Conservation (phyloP, 2,888 invertebrate species). For the Esperia sulphurella region DNA sequence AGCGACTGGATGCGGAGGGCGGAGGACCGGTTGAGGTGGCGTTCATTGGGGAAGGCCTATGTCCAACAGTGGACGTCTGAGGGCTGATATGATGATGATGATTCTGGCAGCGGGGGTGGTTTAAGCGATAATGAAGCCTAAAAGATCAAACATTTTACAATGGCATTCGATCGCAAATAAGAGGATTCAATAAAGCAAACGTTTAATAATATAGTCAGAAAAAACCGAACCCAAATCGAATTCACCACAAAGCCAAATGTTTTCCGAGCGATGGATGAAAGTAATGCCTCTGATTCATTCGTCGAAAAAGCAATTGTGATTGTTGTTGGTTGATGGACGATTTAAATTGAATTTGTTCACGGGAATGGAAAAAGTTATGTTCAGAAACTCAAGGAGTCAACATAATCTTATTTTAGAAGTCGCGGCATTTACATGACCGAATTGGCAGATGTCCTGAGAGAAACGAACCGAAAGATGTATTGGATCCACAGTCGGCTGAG, state of each 20-base stretch:
- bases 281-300: neutral
- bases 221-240: neutral
- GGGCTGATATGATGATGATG: too few relatives aligned
- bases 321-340: neutral
- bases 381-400: neutral
- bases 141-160: too few relatives aligned
- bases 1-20: too few relatives aligned
- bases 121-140: too few relatives aligned
- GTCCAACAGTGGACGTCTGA: too few relatives aligned
- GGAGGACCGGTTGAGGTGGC: too few relatives aligned
- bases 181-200: neutral
- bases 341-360: neutral
- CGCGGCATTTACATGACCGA: neutral
- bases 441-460: neutral
- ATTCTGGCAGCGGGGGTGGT: too few relatives aligned
- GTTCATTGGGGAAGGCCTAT: too few relatives aligned
- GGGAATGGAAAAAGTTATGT: neutral
- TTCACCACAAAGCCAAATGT: neutral
- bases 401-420: neutral
- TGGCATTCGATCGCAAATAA: too few relatives aligned
- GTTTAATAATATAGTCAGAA: neutral
- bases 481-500: slow-evolving; percentile 1
- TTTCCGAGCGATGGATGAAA: neutral
- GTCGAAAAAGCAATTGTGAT: neutral
- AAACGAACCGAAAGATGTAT: slow-evolving; percentile 8